Evolutionary conservation across 2,888 invertebrate genomes (phyloP).

Genomic region (Hedya salicella): DNA sequence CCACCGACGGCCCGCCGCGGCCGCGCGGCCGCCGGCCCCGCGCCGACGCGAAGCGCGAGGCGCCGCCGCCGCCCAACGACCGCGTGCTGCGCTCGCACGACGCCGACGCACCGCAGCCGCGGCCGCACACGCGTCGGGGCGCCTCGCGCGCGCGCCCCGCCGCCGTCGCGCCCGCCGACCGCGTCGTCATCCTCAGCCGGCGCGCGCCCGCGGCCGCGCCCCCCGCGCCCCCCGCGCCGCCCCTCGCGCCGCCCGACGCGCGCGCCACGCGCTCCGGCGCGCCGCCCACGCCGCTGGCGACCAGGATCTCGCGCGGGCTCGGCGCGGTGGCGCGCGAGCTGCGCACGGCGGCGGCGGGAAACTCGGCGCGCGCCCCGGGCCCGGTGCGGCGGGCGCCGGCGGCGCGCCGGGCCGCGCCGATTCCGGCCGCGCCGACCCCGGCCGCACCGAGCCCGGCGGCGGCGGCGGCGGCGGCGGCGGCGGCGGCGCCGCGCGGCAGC

Average conservation of each 20-base stretch:
- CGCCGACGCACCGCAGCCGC: conserved; percentile 64
- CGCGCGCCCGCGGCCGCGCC: conserved; percentile 55
- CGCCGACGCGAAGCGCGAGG: conserved; percentile 55
- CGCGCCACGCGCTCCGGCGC: conserved; percentile 48
- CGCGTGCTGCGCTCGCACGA: conserved; percentile 80
- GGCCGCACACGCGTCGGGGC: conserved; percentile 47
- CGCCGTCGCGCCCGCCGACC: conserved; percentile 53
- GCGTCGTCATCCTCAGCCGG: conserved; percentile 70
- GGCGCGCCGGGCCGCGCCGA: conserved; percentile 61
- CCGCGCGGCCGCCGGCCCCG: conserved; percentile 63
- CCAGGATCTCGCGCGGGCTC: conserved; percentile 46
- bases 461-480: conserved; percentile 62
- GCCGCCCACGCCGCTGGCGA: conserved; percentile 46
- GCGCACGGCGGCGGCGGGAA: conserved; percentile 70
- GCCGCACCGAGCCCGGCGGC: conserved; percentile 56
- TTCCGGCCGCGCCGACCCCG: conserved; percentile 55
- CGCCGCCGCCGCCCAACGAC: conserved; percentile 58
- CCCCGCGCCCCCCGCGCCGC: conserved; percentile 52
- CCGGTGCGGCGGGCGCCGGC: conserved; percentile 72
- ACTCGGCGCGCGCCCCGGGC: conserved; percentile 75
- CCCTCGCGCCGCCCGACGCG: conserved; percentile 44
- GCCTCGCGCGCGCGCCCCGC: conserved; percentile 23
- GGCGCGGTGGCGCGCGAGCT: conserved; percentile 68
- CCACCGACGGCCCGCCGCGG: conserved; percentile 71
- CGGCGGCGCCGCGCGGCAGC: conserved; percentile 49